Evolutionary conservation across 2,113 vertebrate species (phyloP).

Genomic region (Zosterops lateralis): DNA sequence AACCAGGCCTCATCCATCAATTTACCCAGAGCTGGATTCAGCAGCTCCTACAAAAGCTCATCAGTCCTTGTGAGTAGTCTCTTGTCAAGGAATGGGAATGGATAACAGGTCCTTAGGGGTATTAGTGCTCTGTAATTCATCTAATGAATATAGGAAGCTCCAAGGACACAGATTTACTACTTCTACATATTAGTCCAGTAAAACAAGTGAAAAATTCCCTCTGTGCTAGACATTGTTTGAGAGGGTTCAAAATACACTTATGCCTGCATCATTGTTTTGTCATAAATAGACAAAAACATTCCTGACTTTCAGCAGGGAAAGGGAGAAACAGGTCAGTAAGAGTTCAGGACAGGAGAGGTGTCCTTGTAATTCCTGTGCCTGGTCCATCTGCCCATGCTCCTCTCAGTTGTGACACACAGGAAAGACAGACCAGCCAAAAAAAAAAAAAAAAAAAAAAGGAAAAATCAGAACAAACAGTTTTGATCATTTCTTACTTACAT

Average conservation of each 20-base stretch:
- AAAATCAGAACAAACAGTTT: neutral
- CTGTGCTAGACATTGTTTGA: neutral
- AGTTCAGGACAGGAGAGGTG: neutral
- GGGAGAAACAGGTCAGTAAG: neutral
- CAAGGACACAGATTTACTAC: neutral
- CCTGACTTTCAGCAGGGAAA: neutral
- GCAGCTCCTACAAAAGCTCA: conserved; percentile 44
- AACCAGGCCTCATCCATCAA: conserved; percentile 21
- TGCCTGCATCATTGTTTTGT: neutral
- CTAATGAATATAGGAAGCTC: neutral
- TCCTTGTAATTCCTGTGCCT: neutral
- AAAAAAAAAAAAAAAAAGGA: neutral
- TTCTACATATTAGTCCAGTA: neutral
- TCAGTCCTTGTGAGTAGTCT: conserved; percentile 64
- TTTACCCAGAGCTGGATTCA: conserved; percentile 64
- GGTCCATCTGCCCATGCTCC: neutral
- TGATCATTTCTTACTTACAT: neutral
- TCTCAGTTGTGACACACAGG: neutral
- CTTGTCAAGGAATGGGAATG: neutral
- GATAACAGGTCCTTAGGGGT: neutral
- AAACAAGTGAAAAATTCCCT: neutral
- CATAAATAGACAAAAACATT: neutral
- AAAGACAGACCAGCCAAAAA: neutral
- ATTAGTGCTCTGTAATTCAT: neutral
- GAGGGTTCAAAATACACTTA: neutral